Evolutionary conservation across 2,113 vertebrate genomes (phyloP).

Genomic region (Mustelus asterias): DNA sequence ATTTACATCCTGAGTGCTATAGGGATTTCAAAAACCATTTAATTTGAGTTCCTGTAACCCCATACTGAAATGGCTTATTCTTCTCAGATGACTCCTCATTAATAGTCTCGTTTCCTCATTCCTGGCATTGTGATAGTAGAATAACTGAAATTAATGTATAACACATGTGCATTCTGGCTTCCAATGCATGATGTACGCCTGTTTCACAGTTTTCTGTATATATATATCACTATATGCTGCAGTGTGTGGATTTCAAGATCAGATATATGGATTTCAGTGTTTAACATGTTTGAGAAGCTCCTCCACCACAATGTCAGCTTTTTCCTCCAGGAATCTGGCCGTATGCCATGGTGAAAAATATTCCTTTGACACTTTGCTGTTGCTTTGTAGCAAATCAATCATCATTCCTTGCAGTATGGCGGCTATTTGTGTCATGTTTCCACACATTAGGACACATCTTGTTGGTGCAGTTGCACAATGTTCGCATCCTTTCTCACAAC

Average conservation of each 20-base stretch:
- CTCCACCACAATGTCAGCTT: background rate
- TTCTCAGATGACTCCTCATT: constrained; percentile 26
- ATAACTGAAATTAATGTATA: background rate
- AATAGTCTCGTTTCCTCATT: constrained; percentile 10
- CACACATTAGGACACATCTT: background rate
- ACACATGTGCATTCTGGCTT: background rate
- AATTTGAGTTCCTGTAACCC: constrained; percentile 14
- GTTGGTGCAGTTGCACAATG: background rate
- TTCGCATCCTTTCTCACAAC: background rate
- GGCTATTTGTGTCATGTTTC: background rate
- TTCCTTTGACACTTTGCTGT: background rate
- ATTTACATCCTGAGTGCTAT: constrained; percentile 21
- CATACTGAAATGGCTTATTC: background rate
- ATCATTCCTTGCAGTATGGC: background rate
- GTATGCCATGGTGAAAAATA: constrained; percentile 14
- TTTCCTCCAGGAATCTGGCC: background rate
- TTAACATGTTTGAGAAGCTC: background rate
- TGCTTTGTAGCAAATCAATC: background rate
- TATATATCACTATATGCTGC: background rate
- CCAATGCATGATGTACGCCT: background rate
- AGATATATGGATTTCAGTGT: constrained; percentile 10
- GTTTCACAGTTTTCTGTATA: background rate
- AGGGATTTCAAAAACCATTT: constrained; percentile 35
- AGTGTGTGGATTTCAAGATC: background rate
- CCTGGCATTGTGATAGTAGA: background rate